phyloP scores from a whole-genome alignment of 64 coral and sea anemone genomes.

The Pocillopora verrucosa region DNA sequence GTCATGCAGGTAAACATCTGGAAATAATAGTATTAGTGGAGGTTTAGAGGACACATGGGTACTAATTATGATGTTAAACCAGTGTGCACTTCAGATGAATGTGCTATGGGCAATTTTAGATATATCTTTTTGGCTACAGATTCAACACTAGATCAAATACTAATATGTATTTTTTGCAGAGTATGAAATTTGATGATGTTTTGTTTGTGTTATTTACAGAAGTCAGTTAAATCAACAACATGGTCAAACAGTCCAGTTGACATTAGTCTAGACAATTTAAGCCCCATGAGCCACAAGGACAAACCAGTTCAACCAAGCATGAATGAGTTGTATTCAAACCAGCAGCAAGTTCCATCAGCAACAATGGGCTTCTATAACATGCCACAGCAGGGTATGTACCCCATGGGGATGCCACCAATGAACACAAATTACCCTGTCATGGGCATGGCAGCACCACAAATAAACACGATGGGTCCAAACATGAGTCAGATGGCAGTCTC shows the following conservation, averaged over 20 bases:
- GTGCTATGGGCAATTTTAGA: too few species aligned
- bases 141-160: neutral
- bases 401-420: slow-evolving; percentile 31
- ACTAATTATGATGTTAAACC: too few species aligned
- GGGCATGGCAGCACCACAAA: slow-evolving; percentile 49
- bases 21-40: too few species aligned
- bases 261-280: slow-evolving; percentile 92
- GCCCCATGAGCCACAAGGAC: slow-evolving; percentile 70
- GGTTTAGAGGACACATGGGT: too few species aligned
- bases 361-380: slow-evolving; percentile 64
- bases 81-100: too few species aligned
- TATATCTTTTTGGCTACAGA: too few species aligned
- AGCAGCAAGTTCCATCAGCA: slow-evolving; percentile 45
- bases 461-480: slow-evolving; percentile 65
- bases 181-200: neutral
- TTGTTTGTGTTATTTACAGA: slow-evolving; percentile 22
- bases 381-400: slow-evolving; percentile 62
- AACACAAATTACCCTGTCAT: slow-evolving; percentile 54
- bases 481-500: slow-evolving; percentile 83
- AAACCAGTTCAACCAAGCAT: slow-evolving; percentile 97
- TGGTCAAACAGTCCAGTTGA: slow-evolving; percentile 98
- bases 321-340: slow-evolving; percentile 83
- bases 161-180: neutral
- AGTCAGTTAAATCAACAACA: slow-evolving; percentile 75
- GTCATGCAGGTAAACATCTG: too few species aligned